Evolutionary conservation across 2,888 invertebrate genomes (phyloP), one percentile per base, ranked within the genome.

Genomic region (Drosophila longiperda): DNA sequence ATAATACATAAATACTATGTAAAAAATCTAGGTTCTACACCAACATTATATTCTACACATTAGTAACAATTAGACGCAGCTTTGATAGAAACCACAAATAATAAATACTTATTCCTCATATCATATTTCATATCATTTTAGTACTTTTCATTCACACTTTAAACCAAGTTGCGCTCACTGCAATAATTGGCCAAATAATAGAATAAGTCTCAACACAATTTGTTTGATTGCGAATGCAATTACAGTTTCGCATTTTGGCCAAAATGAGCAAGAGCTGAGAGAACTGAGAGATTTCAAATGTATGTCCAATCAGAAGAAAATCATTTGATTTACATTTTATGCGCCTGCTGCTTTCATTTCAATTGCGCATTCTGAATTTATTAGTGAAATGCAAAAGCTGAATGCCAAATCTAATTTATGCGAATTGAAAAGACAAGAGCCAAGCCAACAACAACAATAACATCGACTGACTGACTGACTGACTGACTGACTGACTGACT

Each of bases 321-420:
- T 67, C 67, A 68, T 77, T 74, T 83, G 78, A 86, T 83, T 86
- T 83, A 78, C 73, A 88, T 88, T 80, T 86, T 79, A 69, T 79
- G 75, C 69, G 74, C 59, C 58, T 17, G 36, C 12, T 38, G 78
- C 82, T 82, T 79, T 79, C 66, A 66, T 72, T 73, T 82, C 80
- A 71, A 85, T 76, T 82, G 85, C 76, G 48, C 73, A 82, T 84
- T 82, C 80, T 62, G 87, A 84, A 87, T 89, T 78, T 81, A 82
- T 85, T 83, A 68, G 74, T 71, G 71, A 62, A 73, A 55, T 49
- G 54, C 68, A 71, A 73, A 58, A 52, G 58, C 63, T 54, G 80
- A 83, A 82, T 82, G 75, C 73, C 83, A 80, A 83, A 83, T 80
- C 68, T 72, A 86, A 86, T 89, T 76, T 89, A 86, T 86, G 73